Conservation (phyloP, 1,140 invertebrate genomes). For the Arctopsyche grandis region DNA sequence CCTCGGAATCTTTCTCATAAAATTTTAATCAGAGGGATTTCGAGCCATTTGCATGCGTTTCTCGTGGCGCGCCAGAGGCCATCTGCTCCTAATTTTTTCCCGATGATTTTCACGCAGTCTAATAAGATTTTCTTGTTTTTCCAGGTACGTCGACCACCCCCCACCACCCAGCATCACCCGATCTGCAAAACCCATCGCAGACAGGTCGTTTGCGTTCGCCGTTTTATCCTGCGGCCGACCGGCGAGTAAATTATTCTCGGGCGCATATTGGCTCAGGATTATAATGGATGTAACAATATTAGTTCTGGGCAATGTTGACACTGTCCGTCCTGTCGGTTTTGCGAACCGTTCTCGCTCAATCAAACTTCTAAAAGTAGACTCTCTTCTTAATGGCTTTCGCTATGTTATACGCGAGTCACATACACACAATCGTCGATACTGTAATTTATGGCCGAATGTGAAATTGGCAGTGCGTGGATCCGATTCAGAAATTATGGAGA, state of each 20-base stretch:
- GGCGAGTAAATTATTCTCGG: slow-evolving; percentile 47
- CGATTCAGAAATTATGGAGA: neutral
- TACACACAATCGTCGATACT: too few relatives aligned
- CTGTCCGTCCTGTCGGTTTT: slow-evolving; percentile 8
- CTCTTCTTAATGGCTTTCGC: neutral
- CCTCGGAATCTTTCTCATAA: neutral
- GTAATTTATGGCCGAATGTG: too few relatives aligned
- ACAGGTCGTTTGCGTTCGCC: neutral
- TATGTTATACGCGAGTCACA: too few relatives aligned
- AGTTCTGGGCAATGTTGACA: neutral
- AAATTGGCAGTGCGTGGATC: too few relatives aligned
- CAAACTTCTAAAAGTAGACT: neutral
- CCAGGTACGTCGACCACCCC: neutral
- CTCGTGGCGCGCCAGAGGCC: neutral
- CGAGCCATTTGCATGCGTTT: slow-evolving; percentile 2
- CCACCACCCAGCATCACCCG: neutral
- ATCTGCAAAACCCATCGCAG: too few relatives aligned
- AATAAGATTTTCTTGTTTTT: slow-evolving; percentile 22
- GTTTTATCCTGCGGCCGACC: slow-evolving; percentile 22
- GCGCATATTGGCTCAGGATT: slow-evolving; percentile 38
- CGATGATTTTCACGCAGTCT: slow-evolving; percentile 6
- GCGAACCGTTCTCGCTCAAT: neutral
- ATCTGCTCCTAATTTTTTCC: slow-evolving; percentile 6
- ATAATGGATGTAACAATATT: slow-evolving; percentile 23
- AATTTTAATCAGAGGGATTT: slow-evolving; percentile 17